These are phyloP conservation scores for Mandrillus leucophaeus DNA, from an alignment of 2,113 vertebrate genomes.

Conservation along the genomic window DNA sequence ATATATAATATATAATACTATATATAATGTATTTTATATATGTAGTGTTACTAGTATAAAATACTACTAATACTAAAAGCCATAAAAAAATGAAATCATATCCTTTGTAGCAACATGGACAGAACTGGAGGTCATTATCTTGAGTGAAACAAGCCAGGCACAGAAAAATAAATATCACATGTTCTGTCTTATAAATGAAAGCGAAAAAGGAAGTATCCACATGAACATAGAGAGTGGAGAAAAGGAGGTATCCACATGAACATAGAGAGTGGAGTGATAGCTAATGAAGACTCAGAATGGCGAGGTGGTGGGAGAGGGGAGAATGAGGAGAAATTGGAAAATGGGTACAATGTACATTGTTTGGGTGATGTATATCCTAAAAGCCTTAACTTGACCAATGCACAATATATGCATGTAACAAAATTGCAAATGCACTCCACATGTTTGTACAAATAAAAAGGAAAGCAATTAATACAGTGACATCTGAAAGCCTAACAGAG, in stretches of 20 bases:
- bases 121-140: background rate
- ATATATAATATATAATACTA: no score
- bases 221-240: background rate
- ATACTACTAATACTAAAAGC: background rate
- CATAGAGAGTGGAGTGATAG: background rate
- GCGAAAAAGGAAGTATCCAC: background rate
- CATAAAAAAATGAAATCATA: background rate
- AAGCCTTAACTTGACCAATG: background rate
- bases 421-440: background rate
- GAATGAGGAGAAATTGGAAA: background rate
- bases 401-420: background rate
- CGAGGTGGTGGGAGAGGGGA: background rate
- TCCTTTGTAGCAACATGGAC: background rate
- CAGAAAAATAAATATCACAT: background rate
- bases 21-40: no score
- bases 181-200: background rate
- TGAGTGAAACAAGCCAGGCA: background rate
- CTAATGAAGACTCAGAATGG: background rate
- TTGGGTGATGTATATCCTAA: background rate
- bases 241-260: no score
- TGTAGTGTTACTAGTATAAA: background rate
- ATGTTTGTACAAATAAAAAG: background rate
- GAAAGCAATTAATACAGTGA: background rate
- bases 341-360: background rate
- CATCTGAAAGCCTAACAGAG: background rate